Conservation (phyloP, 2,888 invertebrate species). For the Lasiommata megera region DNA sequence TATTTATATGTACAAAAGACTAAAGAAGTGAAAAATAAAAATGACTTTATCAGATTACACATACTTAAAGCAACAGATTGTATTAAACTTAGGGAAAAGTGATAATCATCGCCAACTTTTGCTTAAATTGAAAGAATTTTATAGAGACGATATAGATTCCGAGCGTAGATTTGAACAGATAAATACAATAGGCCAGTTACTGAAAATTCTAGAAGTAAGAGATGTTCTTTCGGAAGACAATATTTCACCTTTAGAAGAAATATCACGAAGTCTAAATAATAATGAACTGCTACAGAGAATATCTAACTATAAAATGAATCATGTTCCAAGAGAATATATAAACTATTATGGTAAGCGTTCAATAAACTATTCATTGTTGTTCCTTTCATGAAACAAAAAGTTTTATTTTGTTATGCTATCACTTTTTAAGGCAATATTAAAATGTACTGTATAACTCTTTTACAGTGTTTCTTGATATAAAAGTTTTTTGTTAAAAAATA, state of each 20-base stretch:
- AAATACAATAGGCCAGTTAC: slow-evolving; percentile 51
- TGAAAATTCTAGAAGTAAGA: slow-evolving; percentile 61
- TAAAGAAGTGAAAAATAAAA: neutral
- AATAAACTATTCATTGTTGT: no score
- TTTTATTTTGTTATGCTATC: no score
- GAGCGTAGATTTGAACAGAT: slow-evolving; percentile 61
- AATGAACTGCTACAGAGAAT: slow-evolving; percentile 47
- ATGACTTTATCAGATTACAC: slow-evolving; percentile 63
- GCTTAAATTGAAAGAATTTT: slow-evolving; percentile 54
- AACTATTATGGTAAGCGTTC: slow-evolving; percentile 60
- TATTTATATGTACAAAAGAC: no score
- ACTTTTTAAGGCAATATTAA: no score
- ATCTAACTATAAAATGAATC: slow-evolving; percentile 48
- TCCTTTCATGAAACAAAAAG: no score
- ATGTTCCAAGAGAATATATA: slow-evolving; percentile 39
- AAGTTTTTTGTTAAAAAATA: no score
- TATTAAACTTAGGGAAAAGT: slow-evolving; percentile 46
- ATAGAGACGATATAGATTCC: slow-evolving; percentile 62
- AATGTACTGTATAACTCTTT: no score
- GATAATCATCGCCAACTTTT: slow-evolving; percentile 51
- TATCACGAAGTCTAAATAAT: slow-evolving; percentile 51
- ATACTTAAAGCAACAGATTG: slow-evolving; percentile 51
- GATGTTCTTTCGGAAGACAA: slow-evolving; percentile 61
- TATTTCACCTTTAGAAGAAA: slow-evolving; percentile 54
- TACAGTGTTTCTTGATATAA: no score